Percentiles rank a stretch among this genome's conserved stretches.
Conservation (phyloP, 2,113 vertebrate genomes). For the Puntigrus tetrazona region DNA sequence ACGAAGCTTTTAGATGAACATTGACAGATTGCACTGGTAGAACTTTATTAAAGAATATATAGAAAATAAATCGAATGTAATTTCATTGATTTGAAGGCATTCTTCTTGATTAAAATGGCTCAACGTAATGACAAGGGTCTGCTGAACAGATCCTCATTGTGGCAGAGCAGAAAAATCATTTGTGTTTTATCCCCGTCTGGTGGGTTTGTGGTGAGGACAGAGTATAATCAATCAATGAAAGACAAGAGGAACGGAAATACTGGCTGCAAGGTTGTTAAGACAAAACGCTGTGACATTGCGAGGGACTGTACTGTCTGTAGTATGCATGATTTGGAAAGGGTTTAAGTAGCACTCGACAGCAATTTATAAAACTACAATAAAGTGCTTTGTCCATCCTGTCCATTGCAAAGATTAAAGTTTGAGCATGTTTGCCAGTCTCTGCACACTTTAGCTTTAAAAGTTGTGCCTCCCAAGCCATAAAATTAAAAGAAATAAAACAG, state of each 20-base stretch:
- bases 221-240: slow-evolving; percentile 24
- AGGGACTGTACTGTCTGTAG: slow-evolving; percentile 53
- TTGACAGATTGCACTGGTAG: neutral
- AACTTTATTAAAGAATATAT: neutral
- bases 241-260: slow-evolving; percentile 32
- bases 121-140: slow-evolving; percentile 7
- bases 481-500: slow-evolving; percentile 26
- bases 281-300: slow-evolving; percentile 53
- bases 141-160: neutral
- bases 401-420: slow-evolving; percentile 26
- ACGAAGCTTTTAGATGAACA: neutral
- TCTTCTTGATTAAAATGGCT: slow-evolving; percentile 22
- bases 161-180: slow-evolving; percentile 28
- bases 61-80: neutral
- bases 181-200: slow-evolving; percentile 20
- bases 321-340: slow-evolving; percentile 16
- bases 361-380: slow-evolving; percentile 21
- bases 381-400: neutral
- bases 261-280: slow-evolving; percentile 55
- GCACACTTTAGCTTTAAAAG: neutral
- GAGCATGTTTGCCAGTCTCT: slow-evolving; percentile 1
- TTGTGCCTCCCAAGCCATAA: neutral
- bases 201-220: slow-evolving; percentile 40
- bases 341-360: neutral
- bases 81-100: slow-evolving; percentile 24